Evolutionary conservation across 2,113 vertebrate genomes (phyloP), one percentile per base, ranked within the genome.

Genomic region (Phrynosoma platyrhinos): DNA sequence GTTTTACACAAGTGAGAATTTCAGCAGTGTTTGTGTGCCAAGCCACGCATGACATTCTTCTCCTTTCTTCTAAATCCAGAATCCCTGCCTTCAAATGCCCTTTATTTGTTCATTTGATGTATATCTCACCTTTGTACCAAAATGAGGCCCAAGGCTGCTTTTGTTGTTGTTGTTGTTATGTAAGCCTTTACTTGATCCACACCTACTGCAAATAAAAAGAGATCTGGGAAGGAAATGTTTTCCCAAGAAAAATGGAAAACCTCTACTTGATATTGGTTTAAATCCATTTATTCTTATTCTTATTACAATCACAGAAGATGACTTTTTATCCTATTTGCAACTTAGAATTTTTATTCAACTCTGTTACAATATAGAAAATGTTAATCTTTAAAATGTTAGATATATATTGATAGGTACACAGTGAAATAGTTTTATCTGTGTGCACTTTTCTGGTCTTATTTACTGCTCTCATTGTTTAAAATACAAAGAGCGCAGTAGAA

Each of bases 281-380:
- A 93, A 88, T n/a, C 40, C 36, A 47, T 47, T 25, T 89, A 47
- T 47, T 47, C 47, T 47, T 58, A 40, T 92, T 90, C 86, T n/a
- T 88, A 2, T 79, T 72, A 47, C n/a, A 90, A 58, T 91, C 91
- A 71, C 23, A 66, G 89, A 90, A 93, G 32, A 2, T 25, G 13
- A 88, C 87, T 94, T 72, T 94, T 88, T 55, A 86, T 83, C 90
- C 36, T 85, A 18, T 55, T 68, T 64, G 90, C 90, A 93, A 87
- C 0, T 0, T 84, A 69, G 2, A 78, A 0, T 78, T 89, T 77
- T 91, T 83, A 83, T 40, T 9, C 9, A 40, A 40, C 5, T 20
- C 12, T 77, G 36, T 36, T 66, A 68, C 53, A 88, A 78, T 30
- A 23, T n/a, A 92, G 85, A 75, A 92, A 82, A 3, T 85, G 30